Evolutionary conservation across 2,888 invertebrate species (phyloP).

Genomic region (Eupeodes luniger): DNA sequence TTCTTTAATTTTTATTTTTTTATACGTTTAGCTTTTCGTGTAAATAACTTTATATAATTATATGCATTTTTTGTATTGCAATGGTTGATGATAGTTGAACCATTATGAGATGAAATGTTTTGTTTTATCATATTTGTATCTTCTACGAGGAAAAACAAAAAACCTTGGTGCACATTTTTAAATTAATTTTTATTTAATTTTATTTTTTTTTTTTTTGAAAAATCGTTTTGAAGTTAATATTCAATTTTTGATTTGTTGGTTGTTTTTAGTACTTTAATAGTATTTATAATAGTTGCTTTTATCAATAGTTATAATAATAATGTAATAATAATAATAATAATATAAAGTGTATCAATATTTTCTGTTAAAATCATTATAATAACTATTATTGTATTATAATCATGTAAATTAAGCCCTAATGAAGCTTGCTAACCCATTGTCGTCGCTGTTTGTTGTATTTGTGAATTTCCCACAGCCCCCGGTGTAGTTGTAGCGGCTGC

Average conservation of each 20-base stretch:
- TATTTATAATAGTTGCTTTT: conserved; percentile 77
- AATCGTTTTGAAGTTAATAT: conserved; percentile 61
- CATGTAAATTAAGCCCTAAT: conserved; percentile 76
- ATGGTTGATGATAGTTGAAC: conserved; percentile 58
- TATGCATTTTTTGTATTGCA: conserved; percentile 63
- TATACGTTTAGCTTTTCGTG: conserved; percentile 36
- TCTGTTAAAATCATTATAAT: conserved; percentile 71
- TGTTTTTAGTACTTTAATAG: conserved; percentile 70
- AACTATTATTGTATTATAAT: conserved; percentile 74
- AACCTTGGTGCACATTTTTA: conserved; percentile 71
- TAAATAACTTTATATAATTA: conserved; percentile 48
- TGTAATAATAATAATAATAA: conserved; percentile 79
- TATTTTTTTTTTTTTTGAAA: conserved; percentile 34
- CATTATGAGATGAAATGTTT: conserved; percentile 50
- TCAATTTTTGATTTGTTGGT: conserved; percentile 71
- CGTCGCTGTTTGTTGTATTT: conserved; percentile 81
- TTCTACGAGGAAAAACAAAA: conserved; percentile 57
- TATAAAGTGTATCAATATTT: conserved; percentile 78
- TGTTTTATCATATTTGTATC: conserved; percentile 31
- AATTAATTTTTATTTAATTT: conserved; percentile 40
- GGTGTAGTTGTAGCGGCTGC: conserved; percentile 66
- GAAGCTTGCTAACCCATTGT: conserved; percentile 82
- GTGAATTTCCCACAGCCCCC: conserved; percentile 75
- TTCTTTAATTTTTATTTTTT: conserved; percentile 47
- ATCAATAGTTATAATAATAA: conserved; percentile 79